Base-by-base conservation (phyloP, 2,888 invertebrate genomes). In the Pedicia rivosa region DNA sequence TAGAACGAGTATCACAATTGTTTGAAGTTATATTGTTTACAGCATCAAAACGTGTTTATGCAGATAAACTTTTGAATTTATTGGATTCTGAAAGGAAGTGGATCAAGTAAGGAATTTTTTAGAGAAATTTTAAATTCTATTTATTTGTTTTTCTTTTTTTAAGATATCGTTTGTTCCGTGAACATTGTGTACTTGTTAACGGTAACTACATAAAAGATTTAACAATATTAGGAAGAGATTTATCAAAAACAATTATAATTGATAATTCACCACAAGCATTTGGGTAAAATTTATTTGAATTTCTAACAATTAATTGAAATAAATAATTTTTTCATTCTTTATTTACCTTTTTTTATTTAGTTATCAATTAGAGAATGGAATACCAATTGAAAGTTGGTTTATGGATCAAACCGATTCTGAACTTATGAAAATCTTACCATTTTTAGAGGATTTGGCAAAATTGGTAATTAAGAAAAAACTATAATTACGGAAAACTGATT, bases 311-410 rank as follows among this genome's bases (percentile, higher is more conserved):
- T 30, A 30, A 37, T 31, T 29, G 34, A n/a, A 29, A 26, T 20
- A n/a, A n/a, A n/a, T n/a, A 10, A 4, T 24, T 5, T 5, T 24
- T 24, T 10, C 8, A 24, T 10, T 8, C 8, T 42, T 47, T 51
- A 45, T 43, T 43, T 65, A 65, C 5, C 13, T 39, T 36, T 28
- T 24, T 15, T 30, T 24, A 32, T 38, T 3, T 14, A 50, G 49
- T 1, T 68, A 68, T 41, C 69, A 90, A 77, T 60, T 92, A 40
- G 88, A 91, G 62, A 94, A 94, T 63, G 94, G 94, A 17, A 92
- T 94, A 47, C 94, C 94, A 0, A 94, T 95, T 47, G 91, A 91
- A 66, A 90, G 90, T 59, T 94, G 94, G 94, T 95, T 92, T 62
- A 78, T 84, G 46, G 91, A 92, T 64, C 74, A 79, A 52, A 74